Base-by-base conservation (phyloP, 2,113 vertebrate species). In the Zapornia atra region DNA sequence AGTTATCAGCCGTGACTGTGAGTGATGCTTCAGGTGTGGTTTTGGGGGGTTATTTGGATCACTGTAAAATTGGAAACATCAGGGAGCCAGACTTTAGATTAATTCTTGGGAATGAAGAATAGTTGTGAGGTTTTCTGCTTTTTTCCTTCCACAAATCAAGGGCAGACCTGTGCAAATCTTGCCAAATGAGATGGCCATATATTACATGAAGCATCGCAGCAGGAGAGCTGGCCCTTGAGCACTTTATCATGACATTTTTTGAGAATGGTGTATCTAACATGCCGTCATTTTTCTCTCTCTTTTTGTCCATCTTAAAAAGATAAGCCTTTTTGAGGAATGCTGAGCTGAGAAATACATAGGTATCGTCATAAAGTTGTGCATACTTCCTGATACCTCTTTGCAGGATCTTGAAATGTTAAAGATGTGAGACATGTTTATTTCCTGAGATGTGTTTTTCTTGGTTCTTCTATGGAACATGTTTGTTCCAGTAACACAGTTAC, bases 11-110 rank as follows among this genome's bases (percentile, higher is more conserved):
- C 86, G 3, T 82, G 80, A 90, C 73, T 92, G 88, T 91, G 96
- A 96, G 22, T 95, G 95, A 96, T 96, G 77, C 70, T 89, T 96
- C 88, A 96, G 95, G 94, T 92, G 73, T 94, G 94, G 77, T 81
- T 96, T 93, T 88, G 44, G 33, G 63, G 59, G 12, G 20, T 64
- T 94, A 76, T 92, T 89, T 69, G 80, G 48, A 94, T 91, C 59
- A 46, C 50, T 82, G 63, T 84, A 92, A 96, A 95, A 96, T 91
- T 96, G 77, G 90, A 96, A 97, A 95, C 95, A 95, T 84, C 72
- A 92, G 88, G 96, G 63, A 90, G 31, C 34, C 90, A 92, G 81
- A 40, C 66, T 89, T 79, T 29, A 76, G 80, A 84, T 92, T 93
- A 89, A 72, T 91, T 94, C 48, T 57, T 50, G 83, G n/a, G 53